A percentile compares a stretch with the other conserved stretches of the same genome.
Conservation (phyloP, 2,888 invertebrate genomes). For the Mesorhabditis spiculigera region DNA sequence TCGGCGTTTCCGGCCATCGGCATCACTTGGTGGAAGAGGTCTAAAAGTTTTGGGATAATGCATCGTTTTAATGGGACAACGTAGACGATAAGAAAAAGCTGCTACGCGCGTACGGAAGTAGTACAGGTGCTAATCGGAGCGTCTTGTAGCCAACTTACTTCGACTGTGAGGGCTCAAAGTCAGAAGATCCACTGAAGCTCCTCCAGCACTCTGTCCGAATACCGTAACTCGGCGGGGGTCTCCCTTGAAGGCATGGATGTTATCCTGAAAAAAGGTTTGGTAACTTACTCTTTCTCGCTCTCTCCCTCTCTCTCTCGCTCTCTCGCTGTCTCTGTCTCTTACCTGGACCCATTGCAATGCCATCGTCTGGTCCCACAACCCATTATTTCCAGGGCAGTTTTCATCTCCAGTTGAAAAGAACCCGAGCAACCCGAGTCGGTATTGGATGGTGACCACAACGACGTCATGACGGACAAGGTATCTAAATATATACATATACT, state of each 20-base stretch:
- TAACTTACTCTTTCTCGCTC: background rate
- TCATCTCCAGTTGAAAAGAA: conserved; percentile 50
- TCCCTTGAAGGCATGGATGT: conserved; percentile 42
- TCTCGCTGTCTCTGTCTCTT: background rate
- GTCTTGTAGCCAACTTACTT: conserved; percentile 17
- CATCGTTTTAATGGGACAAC: too few species aligned
- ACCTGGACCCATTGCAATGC: conserved; percentile 45
- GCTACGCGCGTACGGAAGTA: too few species aligned
- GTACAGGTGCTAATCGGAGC: too few species aligned
- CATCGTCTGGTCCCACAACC: conserved; percentile 50
- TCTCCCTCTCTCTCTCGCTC: too few species aligned
- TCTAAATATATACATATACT: conserved; percentile 17
- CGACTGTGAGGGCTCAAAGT: conserved; percentile 40
- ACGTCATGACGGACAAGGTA: conserved; percentile 42
- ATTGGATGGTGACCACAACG: conserved; percentile 45
- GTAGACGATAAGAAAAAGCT: too few species aligned
- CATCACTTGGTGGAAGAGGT: conserved; percentile 47
- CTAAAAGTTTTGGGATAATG: conserved; percentile 19
- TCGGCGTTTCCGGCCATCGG: conserved; percentile 47
- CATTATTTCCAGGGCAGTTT: conserved; percentile 48
- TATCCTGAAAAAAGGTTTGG: conserved; percentile 21
- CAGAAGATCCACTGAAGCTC: conserved; percentile 41
- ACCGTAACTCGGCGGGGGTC: conserved; percentile 43
- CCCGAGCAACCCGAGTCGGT: conserved; percentile 45
- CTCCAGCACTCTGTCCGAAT: conserved; percentile 48